phyloP scores from a whole-genome alignment of 2,113 vertebrate genomes.

The Neotoma lepida region DNA sequence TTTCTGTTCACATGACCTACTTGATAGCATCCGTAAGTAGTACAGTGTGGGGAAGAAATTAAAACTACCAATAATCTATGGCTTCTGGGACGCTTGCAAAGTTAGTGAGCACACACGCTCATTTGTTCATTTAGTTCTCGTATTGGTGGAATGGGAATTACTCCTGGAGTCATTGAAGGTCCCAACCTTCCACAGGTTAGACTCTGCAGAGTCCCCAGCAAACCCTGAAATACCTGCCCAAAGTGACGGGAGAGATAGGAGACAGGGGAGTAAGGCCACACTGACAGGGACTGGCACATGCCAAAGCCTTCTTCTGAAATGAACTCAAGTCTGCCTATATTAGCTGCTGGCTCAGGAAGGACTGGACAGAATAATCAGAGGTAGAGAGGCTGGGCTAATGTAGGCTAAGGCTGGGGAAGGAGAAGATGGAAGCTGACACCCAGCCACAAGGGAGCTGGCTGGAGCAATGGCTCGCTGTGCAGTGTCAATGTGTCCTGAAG shows the following conservation, averaged over 20 bases:
- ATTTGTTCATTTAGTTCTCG: background rate
- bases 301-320: constrained; percentile 30
- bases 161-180: background rate
- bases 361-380: background rate
- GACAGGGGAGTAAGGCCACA: background rate
- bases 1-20: constrained; percentile 12
- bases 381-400: background rate
- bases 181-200: background rate
- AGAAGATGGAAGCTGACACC: background rate
- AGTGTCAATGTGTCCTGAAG: background rate
- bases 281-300: background rate
- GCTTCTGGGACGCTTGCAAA: background rate
- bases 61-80: background rate
- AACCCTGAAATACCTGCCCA: background rate
- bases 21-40: background rate
- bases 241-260: background rate
- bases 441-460: background rate
- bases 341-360: constrained; percentile 6
- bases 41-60: constrained; percentile 28
- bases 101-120: background rate
- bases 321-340: background rate
- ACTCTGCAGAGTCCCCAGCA: background rate
- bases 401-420: background rate
- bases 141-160: background rate
- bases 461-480: background rate